These are phyloP conservation scores for Folsomia manolachei DNA, from an alignment of 2,888 invertebrate species.

Conservation along the genomic window DNA sequence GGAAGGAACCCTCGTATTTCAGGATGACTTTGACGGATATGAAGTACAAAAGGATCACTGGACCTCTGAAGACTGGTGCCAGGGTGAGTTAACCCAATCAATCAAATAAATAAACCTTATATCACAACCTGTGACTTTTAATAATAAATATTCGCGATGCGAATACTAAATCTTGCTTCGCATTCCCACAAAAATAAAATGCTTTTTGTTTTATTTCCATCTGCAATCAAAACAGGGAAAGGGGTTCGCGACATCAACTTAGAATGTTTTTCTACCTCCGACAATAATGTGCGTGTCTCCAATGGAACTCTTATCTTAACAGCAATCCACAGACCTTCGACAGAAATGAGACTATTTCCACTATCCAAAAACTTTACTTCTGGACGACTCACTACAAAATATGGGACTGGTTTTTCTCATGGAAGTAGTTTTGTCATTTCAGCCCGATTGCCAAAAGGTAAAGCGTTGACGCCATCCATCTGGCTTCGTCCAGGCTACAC, in stretches of 20 bases:
- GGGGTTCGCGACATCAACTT: conserved; percentile 18
- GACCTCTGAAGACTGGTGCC: conserved; percentile 39
- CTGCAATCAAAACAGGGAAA: background rate
- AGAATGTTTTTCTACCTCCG: conserved; percentile 40
- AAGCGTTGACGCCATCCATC: conserved; percentile 42
- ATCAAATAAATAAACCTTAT: background rate
- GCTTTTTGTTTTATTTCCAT: no score
- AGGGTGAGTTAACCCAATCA: conserved; percentile 30
- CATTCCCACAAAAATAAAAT: no score
- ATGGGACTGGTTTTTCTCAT: conserved; percentile 32
- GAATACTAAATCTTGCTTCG: no score
- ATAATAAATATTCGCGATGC: no score
- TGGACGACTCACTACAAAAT: conserved; percentile 30
- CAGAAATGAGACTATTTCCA: conserved; percentile 30
- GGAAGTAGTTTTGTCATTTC: conserved; percentile 42
- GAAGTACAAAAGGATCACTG: conserved; percentile 20
- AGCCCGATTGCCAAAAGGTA: conserved; percentile 45
- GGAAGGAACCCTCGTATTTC: conserved; percentile 35
- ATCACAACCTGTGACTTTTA: background rate
- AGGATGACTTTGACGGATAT: conserved; percentile 40
- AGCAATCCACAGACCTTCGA: conserved; percentile 29
- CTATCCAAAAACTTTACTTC: conserved; percentile 41
- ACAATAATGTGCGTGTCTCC: conserved; percentile 28
- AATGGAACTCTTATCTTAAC: conserved; percentile 29
- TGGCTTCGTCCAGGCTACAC: conserved; percentile 42